Conservation (phyloP, 2,113 vertebrate genomes). For the Anas platyrhynchos region DNA sequence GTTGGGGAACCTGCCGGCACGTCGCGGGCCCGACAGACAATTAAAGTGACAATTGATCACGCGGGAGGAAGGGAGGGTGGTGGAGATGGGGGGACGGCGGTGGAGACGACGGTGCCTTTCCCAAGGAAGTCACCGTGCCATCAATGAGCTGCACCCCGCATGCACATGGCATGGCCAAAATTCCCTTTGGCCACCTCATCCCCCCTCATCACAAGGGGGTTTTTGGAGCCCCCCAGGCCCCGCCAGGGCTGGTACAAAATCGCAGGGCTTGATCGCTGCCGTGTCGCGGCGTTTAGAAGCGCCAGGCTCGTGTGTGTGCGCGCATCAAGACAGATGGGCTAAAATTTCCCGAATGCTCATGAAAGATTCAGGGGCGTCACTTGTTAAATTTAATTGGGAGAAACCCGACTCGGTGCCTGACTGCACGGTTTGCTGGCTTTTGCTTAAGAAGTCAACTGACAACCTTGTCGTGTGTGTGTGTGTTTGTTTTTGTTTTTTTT, state of each 20-base stretch:
- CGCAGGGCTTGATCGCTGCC: background rate
- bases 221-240: background rate
- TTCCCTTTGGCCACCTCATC: background rate
- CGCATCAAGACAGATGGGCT: conserved; percentile 54
- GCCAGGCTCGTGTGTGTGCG: background rate
- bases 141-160: accelerated
- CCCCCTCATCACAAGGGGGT: background rate
- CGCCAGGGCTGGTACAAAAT: background rate
- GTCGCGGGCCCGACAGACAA: conserved; percentile 53
- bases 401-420: conserved; percentile 58
- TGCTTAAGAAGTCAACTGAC: conserved; percentile 74
- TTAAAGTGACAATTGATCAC: conserved; percentile 70
- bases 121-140: background rate
- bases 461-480: conserved; percentile 49
- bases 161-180: background rate
- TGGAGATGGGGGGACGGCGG: background rate
- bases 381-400: conserved; percentile 83
- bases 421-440: conserved; percentile 65
- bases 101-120: background rate
- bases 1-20: conserved; percentile 61
- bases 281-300: background rate
- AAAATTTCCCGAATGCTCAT: conserved; percentile 69
- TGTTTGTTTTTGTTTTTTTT: too few species aligned
- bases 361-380: conserved; percentile 78
- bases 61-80: background rate